Conservation (phyloP, 2,888 invertebrate species). For the Phaonia tiefii region DNA sequence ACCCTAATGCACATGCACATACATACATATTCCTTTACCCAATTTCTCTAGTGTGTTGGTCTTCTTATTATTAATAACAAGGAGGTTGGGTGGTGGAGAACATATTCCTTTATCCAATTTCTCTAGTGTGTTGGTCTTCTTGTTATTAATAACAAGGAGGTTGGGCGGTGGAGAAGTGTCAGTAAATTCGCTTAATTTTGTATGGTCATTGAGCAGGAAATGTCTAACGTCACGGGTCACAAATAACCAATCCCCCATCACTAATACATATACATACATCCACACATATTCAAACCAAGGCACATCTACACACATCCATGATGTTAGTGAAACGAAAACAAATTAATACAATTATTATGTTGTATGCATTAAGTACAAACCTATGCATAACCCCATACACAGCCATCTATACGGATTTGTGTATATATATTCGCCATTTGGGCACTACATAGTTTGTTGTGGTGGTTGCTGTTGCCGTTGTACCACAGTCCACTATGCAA, state of each 20-base stretch:
- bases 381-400: background rate
- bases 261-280: background rate
- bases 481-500: background rate
- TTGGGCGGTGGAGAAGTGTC: constrained; percentile 11
- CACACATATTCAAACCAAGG: background rate
- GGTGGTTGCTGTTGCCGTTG: constrained; percentile 1
- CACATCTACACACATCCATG: constrained; percentile 8
- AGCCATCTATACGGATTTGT: background rate
- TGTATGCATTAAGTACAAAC: background rate
- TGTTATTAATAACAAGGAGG: no score
- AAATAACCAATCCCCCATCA: constrained; percentile 59
- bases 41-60: no score
- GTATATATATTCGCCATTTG: no score
- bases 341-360: constrained; percentile 52
- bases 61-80: background rate
- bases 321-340: constrained; percentile 26
- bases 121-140: no score
- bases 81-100: background rate
- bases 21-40: no score
- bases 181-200: constrained; percentile 59
- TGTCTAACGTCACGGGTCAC: constrained; percentile 69
- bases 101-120: no score
- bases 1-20: no score
- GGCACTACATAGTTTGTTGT: background rate
- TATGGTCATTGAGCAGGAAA: constrained; percentile 69